Base-by-base conservation (phyloP, 2,888 invertebrate species). In the Hirtodrosophila alboralis region DNA sequence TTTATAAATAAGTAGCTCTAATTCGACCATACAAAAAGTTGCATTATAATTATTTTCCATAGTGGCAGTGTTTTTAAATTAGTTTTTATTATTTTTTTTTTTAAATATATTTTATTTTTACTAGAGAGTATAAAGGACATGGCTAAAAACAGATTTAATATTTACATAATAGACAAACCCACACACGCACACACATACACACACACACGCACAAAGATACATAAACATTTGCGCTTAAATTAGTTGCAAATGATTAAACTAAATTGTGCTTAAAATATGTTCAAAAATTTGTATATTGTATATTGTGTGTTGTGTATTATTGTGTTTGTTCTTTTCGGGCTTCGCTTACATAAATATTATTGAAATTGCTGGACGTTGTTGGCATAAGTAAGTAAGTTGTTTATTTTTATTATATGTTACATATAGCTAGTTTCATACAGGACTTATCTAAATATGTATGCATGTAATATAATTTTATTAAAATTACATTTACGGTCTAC, bases 331-430 rank as follows among this genome's bases (percentile, higher is more conserved):
- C 43, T 57, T 73, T 49, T 67, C 36, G 69, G 59, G 18, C 27
- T 48, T 51, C 44, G 62, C 75, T 77, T 77, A 77, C 84, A 78
- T 72, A 83, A 80, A 78, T 85, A 85, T 80, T 80, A 80, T 80
- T 80, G 79, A 80, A 80, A 85, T 63, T 85, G 75, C 64, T 81
- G 81, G 86, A 81, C 81, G 86, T 86, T 86, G 81, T 67, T 81
- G 86, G 81, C 86, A 86, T 81, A 86, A 84, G 74, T 83, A 83
- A 85, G 80, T 79, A 79, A 78, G 86, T 83, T 75, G 72, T 85
- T 84, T 57, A 75, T 69, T 77, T 77, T 77, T 77, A 72, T 69
- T 69, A 72, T n/a, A n/a, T n/a, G n/a, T n/a, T n/a, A n/a, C n/a
- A n/a, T 44, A 41, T 44, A 41, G 47, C 48, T 77, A 64, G 71